Conservation (phyloP, 2,888 invertebrate species). For the Liodrosophila aerea region DNA sequence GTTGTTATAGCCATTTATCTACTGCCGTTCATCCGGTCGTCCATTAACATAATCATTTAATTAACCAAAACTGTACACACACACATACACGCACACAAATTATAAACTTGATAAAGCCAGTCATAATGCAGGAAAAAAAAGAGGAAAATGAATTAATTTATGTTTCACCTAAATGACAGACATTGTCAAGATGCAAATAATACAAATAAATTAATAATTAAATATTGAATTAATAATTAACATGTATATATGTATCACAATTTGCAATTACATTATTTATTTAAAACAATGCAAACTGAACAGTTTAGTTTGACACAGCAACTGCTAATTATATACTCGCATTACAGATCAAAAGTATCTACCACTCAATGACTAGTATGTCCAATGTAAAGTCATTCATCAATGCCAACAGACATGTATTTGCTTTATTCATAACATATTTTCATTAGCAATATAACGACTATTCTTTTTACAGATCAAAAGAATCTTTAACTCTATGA, state of each 20-base stretch:
- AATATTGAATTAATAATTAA: conserved; percentile 24
- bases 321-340: no score
- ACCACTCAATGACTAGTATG: no score
- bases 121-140: conserved; percentile 28
- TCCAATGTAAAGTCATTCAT: no score
- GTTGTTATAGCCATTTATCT: conserved; percentile 47
- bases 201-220: conserved; percentile 66
- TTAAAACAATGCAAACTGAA: conserved; percentile 30
- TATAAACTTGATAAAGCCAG: conserved; percentile 55
- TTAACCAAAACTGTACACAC: conserved; percentile 63
- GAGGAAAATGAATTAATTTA: conserved; percentile 66
- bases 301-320: no score
- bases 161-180: conserved; percentile 72
- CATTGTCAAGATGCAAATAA: conserved; percentile 74
- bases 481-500: no score
- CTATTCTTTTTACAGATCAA: no score
- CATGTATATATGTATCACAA: conserved; percentile 58
- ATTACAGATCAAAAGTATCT: no score
- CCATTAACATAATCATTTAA: conserved; percentile 78
- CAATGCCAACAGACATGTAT: no score
- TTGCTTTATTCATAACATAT: no score
- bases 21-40: conserved; percentile 66
- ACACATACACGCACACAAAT: conserved; percentile 28
- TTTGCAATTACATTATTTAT: conserved; percentile 48
- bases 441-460: no score